Conservation (phyloP, 2,113 vertebrate genomes). For the Pachyramphus minor region DNA sequence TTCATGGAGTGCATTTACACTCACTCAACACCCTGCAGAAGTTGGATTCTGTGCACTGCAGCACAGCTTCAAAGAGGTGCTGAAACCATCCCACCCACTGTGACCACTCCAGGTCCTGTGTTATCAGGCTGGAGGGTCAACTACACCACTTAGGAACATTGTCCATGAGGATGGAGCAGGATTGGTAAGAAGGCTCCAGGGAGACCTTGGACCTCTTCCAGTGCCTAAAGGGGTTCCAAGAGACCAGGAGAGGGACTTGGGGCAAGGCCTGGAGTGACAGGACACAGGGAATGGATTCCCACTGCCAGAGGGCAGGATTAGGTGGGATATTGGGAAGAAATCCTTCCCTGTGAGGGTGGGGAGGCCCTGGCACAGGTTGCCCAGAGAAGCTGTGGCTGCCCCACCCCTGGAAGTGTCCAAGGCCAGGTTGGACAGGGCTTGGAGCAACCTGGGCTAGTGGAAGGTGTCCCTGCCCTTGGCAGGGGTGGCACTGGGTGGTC, state of each 20-base stretch:
- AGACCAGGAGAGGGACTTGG: not conserved
- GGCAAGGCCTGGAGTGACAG: not conserved
- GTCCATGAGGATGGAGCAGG: too few relatives aligned
- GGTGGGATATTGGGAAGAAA: not conserved
- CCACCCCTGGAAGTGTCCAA: not conserved
- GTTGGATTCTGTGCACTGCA: too few relatives aligned
- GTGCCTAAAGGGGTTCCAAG: not conserved
- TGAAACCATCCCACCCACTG: too few relatives aligned
- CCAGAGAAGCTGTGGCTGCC: not conserved
- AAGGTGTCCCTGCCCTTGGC: not conserved
- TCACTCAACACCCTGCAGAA: too few relatives aligned
- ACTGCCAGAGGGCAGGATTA: not conserved
- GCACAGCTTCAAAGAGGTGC: too few relatives aligned
- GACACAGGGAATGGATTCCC: not conserved
- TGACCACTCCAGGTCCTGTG: too few relatives aligned
- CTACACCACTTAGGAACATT: too few relatives aligned
- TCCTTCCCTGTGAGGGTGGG: not conserved
- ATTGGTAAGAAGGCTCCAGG: not conserved
- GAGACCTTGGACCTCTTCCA: not conserved
- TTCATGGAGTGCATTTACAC: too few relatives aligned
- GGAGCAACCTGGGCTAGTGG: not conserved
- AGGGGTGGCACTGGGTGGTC: not conserved
- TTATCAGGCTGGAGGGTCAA: too few relatives aligned
- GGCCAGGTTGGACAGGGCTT: not conserved
- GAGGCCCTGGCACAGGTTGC: not conserved